Percentiles rank a stretch among this genome's conserved stretches.
Conservation (phyloP, 2,888 invertebrate genomes). For the Pammene aurita region DNA sequence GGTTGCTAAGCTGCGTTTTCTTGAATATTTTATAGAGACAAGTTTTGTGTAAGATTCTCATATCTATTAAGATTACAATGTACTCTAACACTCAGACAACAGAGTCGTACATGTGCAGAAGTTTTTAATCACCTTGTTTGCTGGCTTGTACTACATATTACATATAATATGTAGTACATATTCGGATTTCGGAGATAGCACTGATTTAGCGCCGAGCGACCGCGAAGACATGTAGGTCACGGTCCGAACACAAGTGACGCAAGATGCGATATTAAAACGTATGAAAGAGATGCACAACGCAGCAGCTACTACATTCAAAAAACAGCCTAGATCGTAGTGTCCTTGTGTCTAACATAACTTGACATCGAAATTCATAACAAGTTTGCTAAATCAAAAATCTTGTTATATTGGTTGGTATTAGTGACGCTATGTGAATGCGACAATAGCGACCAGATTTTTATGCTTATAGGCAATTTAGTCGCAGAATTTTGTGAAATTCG, state of each 20-base stretch:
- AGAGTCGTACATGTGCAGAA: too few relatives aligned
- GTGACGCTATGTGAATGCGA: not conserved
- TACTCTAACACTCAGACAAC: too few relatives aligned
- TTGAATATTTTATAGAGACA: too few relatives aligned
- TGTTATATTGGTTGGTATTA: not conserved
- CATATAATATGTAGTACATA: conserved; percentile 42
- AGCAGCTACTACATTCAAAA: not conserved
- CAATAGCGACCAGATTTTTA: conserved; percentile 2
- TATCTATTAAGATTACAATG: too few relatives aligned
- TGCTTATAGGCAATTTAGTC: conserved; percentile 27
- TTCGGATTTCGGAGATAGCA: conserved; percentile 55
- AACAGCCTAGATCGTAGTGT: not conserved
- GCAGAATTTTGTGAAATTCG: conserved; percentile 16
- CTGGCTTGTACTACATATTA: not conserved
- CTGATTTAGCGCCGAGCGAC: conserved; percentile 65
- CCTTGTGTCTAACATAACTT: not conserved
- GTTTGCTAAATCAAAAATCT: not conserved
- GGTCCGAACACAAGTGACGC: conserved; percentile 56
- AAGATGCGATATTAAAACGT: conserved; percentile 41
- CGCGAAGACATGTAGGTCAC: conserved; percentile 69
- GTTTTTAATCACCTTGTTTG: too few relatives aligned
- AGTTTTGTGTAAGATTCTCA: too few relatives aligned
- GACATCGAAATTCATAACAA: not conserved
- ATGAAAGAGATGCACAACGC: conserved; percentile 48
- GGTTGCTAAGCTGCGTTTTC: too few relatives aligned